phyloP scores from a whole-genome alignment of 2,888 invertebrate genomes.

The Linnaemya tessellans region DNA sequence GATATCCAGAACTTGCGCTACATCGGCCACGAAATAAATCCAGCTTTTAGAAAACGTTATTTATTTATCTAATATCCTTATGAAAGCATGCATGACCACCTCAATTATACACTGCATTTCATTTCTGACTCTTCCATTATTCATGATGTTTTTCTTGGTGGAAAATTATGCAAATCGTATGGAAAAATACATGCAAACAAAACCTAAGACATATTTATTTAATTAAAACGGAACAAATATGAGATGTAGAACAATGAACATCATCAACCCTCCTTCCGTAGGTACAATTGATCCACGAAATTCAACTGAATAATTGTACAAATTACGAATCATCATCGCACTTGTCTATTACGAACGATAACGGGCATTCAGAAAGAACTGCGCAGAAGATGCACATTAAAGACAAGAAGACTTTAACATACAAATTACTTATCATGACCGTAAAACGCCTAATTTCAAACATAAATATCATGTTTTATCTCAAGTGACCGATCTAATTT shows the following conservation, averaged over 20 bases:
- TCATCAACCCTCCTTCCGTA: slow-evolving; percentile 4
- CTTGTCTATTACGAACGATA: slow-evolving; percentile 58
- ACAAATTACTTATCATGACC: slow-evolving; percentile 81
- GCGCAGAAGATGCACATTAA: slow-evolving; percentile 38
- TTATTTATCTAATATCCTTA: no score
- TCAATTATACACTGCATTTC: no score
- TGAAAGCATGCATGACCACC: no score
- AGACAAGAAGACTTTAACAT: slow-evolving; percentile 55
- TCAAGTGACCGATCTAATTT: slow-evolving; percentile 78
- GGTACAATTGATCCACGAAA: slow-evolving; percentile 16
- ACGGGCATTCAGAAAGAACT: neutral
- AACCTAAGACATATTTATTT: slow-evolving; percentile 42
- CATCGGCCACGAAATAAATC: no score
- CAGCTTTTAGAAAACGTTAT: no score
- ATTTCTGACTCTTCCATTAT: neutral
- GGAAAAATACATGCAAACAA: slow-evolving; percentile 64
- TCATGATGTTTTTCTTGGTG: slow-evolving; percentile 33
- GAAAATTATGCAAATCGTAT: slow-evolving; percentile 64
- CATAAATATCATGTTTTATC: slow-evolving; percentile 80
- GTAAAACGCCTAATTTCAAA: slow-evolving; percentile 82
- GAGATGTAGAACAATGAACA: neutral
- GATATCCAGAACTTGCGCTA: no score
- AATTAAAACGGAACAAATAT: slow-evolving; percentile 19
- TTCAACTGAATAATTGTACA: slow-evolving; percentile 63
- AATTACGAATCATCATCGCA: slow-evolving; percentile 66